phyloP scores from a whole-genome alignment of 2,797 vertebrate genomes.

The Denticeps clupeoides region DNA sequence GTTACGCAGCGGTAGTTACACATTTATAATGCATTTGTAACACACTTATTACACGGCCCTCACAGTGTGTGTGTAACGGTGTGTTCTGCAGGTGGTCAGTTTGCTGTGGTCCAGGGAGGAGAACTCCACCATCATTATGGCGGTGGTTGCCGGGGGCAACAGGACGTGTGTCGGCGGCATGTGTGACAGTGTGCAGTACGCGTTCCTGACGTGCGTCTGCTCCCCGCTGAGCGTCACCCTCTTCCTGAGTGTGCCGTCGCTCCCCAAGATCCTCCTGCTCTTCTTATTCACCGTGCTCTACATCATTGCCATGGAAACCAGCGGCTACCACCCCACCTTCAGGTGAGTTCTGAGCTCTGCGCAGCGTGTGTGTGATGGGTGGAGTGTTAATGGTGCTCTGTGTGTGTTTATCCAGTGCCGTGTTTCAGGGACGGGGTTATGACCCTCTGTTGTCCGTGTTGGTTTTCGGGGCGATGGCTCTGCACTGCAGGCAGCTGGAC shows the following conservation, averaged over 20 bases:
- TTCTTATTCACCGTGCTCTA: constrained; percentile 81
- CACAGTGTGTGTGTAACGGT: not conserved
- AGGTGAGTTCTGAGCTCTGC: constrained; percentile 58
- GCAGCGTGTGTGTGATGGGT: constrained; percentile 10
- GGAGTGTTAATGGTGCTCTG: constrained; percentile 14
- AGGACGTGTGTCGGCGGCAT: constrained; percentile 54
- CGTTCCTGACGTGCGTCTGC: constrained; percentile 83
- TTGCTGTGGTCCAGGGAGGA: constrained; percentile 71
- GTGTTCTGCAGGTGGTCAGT: constrained; percentile 66
- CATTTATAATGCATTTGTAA: not conserved
- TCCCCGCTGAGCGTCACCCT: constrained; percentile 80
- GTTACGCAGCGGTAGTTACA: too few species aligned
- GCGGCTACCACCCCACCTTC: constrained; percentile 74
- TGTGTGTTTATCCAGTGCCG: constrained; percentile 29
- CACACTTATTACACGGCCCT: too few species aligned
- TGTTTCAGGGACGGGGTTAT: constrained; percentile 58
- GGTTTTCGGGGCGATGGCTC: constrained; percentile 77
- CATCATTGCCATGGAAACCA: constrained; percentile 85
- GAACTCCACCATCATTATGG: constrained; percentile 60
- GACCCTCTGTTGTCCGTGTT: constrained; percentile 77
- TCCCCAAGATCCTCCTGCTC: constrained; percentile 87
- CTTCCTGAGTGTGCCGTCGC: constrained; percentile 88
- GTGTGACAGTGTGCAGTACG: constrained; percentile 74
- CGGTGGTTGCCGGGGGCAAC: constrained; percentile 60
- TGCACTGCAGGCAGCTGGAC: constrained; percentile 91